These are phyloP conservation scores for Psammodynastes pulverulentus DNA, from an alignment of 2,113 vertebrate species.

Conservation along the genomic window DNA sequence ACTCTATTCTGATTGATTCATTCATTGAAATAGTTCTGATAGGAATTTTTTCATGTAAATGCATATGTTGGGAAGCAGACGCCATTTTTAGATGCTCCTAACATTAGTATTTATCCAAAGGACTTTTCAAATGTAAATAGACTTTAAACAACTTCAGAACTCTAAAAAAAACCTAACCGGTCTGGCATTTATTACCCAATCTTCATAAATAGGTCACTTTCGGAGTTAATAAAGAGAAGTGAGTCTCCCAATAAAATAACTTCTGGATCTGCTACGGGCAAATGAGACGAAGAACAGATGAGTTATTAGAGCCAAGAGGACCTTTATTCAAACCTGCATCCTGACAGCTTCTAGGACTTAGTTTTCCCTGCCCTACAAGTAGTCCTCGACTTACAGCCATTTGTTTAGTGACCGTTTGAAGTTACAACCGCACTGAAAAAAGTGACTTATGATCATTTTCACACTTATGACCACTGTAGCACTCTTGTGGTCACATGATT, in stretches of 20 bases:
- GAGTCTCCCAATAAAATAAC: background rate
- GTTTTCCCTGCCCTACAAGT: background rate
- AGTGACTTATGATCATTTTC: no score
- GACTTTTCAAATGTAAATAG: background rate
- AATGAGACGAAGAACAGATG: background rate
- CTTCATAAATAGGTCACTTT: background rate
- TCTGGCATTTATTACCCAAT: background rate
- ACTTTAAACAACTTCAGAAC: background rate
- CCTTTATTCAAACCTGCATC: background rate
- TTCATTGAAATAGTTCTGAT: background rate
- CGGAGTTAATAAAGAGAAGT: background rate
- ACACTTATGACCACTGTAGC: background rate
- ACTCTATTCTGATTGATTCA: no score
- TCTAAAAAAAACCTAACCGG: no score
- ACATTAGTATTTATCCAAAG: background rate
- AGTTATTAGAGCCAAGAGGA: background rate
- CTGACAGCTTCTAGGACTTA: background rate
- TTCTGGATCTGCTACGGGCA: background rate
- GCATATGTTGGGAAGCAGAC: background rate
- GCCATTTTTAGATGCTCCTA: background rate
- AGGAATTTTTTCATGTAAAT: background rate
- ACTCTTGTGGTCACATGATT: no score
- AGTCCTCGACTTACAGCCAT: background rate
- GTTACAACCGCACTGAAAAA: no score
- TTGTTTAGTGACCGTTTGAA: background rate